Percentiles rank a stretch among this genome's conserved stretches.
These are phyloP conservation scores for Orchestia grillus DNA, from an alignment of 1,140 invertebrate genomes.

Conservation along the genomic window DNA sequence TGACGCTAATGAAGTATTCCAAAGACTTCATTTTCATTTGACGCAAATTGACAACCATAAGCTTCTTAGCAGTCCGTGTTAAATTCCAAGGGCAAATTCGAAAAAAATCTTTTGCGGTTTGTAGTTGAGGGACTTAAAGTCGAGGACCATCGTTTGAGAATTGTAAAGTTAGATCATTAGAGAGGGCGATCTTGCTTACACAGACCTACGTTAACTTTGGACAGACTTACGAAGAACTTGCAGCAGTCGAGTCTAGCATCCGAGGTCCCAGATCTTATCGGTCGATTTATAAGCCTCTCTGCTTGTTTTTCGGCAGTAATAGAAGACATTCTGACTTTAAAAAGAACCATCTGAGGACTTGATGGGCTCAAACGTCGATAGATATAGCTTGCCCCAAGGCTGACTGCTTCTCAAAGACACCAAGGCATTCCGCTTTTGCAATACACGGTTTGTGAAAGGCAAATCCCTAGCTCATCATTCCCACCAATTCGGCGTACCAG, in stretches of 20 bases:
- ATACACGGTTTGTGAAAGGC: not conserved
- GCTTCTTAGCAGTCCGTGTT: not conserved
- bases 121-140: constrained; percentile 6
- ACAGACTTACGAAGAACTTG: constrained; percentile 28
- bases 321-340: constrained; percentile 37
- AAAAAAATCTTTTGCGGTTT: constrained; percentile 25
- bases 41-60: not conserved
- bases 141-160: constrained; percentile 23
- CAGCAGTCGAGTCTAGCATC: not conserved
- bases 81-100: not conserved
- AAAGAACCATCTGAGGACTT: constrained; percentile 47
- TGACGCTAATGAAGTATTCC: not conserved
- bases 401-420: constrained; percentile 11
- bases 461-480: not conserved
- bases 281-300: constrained; percentile 42
- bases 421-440: not conserved
- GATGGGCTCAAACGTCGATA: constrained; percentile 50
- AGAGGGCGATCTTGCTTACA: constrained; percentile 38
- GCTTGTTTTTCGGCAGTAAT: constrained; percentile 48
- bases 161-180: constrained; percentile 53
- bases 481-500: not conserved
- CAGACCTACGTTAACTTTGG: constrained; percentile 42
- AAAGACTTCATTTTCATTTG: not conserved
- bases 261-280: constrained; percentile 34
- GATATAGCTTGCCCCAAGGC: constrained; percentile 36